phyloP scores from a whole-genome alignment of 2,888 invertebrate species.

The Drosophila emarginata region DNA sequence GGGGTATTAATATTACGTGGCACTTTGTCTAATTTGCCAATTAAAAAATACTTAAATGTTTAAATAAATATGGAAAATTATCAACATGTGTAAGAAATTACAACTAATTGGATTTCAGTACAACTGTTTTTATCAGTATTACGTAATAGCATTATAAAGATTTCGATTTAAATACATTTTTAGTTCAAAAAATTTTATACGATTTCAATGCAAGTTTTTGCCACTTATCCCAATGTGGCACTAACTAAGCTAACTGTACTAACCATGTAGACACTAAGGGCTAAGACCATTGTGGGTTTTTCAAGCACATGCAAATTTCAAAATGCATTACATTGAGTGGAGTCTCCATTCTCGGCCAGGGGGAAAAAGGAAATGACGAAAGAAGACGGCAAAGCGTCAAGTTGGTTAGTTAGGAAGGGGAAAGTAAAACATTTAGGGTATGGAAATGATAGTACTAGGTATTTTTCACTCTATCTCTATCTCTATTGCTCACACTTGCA shows the following conservation, averaged over 20 bases:
- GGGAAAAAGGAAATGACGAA: not conserved
- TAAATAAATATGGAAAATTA: too few relatives aligned
- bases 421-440: constrained; percentile 52
- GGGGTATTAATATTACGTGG: too few relatives aligned
- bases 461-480: not conserved
- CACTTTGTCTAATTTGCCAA: too few relatives aligned
- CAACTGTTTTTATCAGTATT: too few relatives aligned
- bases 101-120: too few relatives aligned
- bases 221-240: constrained; percentile 36
- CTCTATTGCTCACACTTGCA: not conserved
- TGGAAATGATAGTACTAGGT: constrained; percentile 43
- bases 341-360: constrained; percentile 23
- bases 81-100: too few relatives aligned
- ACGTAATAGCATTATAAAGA: too few relatives aligned
- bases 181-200: too few relatives aligned
- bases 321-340: constrained; percentile 72
- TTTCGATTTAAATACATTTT: too few relatives aligned
- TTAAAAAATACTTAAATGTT: too few relatives aligned
- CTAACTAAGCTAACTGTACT: constrained; percentile 49
- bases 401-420: not conserved
- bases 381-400: not conserved
- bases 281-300: constrained; percentile 42
- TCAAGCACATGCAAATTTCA: constrained; percentile 66
- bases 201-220: too few relatives aligned
- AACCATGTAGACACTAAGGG: constrained; percentile 69